Conservation (phyloP, 2,797 vertebrate genomes). For the Malacoctenus gilli region DNA sequence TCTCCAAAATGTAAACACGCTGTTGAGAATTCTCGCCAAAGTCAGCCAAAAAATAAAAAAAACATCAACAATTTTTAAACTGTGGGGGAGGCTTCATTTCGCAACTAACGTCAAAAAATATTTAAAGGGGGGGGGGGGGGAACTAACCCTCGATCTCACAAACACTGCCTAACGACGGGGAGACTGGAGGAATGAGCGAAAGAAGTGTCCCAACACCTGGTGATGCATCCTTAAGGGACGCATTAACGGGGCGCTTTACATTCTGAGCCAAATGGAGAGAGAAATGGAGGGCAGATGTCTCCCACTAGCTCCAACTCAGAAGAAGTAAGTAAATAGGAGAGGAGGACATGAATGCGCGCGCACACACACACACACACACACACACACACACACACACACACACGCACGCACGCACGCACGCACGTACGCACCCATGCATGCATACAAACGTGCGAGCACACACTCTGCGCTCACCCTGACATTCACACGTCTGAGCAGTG, state of each 20-base stretch:
- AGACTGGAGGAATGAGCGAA: not conserved
- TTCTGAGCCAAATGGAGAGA: conserved; percentile 14
- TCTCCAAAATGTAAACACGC: too few species aligned
- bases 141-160: conserved; percentile 1
- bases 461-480: conserved; percentile 18
- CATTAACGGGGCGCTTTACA: conserved; percentile 5
- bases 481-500: conserved; percentile 44
- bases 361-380: conserved; percentile 16
- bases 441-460: conserved; percentile 18
- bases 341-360: conserved; percentile 12
- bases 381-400: conserved; percentile 13
- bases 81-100: too few species aligned
- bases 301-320: conserved; percentile 13
- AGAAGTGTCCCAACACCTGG: conserved; percentile 6
- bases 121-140: too few species aligned
- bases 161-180: not conserved
- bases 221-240: conserved; percentile 8
- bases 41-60: too few species aligned
- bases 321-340: conserved; percentile 15
- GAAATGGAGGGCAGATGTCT: conserved; percentile 14
- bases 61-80: too few species aligned
- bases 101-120: too few species aligned
- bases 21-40: too few species aligned
- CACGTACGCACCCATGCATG: too few species aligned
- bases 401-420: conserved; percentile 16